phyloP scores from a whole-genome alignment of 2,888 invertebrate genomes.

The Leptopterna dolabrata region DNA sequence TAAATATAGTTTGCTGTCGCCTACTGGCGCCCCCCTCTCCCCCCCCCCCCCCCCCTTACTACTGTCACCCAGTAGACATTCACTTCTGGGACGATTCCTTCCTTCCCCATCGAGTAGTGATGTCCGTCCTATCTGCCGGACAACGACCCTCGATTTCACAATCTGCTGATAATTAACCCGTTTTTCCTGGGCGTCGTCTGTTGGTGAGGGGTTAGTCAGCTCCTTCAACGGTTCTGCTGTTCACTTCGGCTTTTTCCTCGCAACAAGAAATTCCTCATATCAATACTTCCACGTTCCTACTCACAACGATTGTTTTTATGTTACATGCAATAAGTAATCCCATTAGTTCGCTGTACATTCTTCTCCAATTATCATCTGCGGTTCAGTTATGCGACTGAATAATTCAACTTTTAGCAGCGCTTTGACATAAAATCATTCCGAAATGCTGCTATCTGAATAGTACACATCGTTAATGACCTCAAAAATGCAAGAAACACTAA shows the following conservation, averaged over 20 bases:
- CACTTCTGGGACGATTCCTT: background rate
- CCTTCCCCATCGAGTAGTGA: background rate
- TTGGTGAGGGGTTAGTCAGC: background rate
- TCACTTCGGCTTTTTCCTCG: background rate
- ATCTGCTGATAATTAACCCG: background rate
- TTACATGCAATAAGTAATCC: no score
- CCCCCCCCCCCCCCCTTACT: background rate
- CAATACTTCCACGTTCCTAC: no score
- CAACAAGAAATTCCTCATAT: no score
- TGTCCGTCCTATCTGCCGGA: background rate
- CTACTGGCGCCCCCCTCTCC: background rate
- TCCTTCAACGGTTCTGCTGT: background rate
- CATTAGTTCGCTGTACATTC: no score
- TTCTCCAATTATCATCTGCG: no score
- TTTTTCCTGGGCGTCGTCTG: background rate
- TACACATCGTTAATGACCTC: no score
- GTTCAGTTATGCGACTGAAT: no score
- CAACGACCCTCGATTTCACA: background rate
- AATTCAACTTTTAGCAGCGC: no score
- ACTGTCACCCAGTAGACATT: background rate
- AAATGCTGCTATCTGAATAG: no score
- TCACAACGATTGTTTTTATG: no score
- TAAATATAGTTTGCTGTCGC: constrained; percentile 1
- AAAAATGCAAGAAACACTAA: background rate
- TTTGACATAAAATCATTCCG: no score